Conservation (phyloP, 1,140 invertebrate genomes). For the Melitaea cinxia region DNA sequence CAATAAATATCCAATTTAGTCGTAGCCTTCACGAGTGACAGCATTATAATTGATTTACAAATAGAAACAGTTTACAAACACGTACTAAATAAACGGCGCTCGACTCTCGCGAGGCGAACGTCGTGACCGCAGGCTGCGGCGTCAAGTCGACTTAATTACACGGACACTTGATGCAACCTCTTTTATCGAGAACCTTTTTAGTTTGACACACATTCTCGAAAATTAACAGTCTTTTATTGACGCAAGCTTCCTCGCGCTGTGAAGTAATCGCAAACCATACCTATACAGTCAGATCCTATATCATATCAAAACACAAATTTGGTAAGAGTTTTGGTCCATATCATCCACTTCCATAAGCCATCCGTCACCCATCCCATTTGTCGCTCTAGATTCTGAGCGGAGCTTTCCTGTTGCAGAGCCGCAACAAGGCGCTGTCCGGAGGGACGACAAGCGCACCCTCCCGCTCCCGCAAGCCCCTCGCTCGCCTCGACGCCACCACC, state of each 20-base stretch:
- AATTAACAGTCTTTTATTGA: background rate
- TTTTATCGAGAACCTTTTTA: slow-evolving; percentile 17
- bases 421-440: slow-evolving; percentile 73
- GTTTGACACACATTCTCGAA: slow-evolving; percentile 15
- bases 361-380: slow-evolving; percentile 32
- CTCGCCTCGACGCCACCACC: slow-evolving; percentile 70
- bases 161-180: slow-evolving; percentile 14
- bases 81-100: background rate
- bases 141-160: background rate
- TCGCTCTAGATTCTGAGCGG: slow-evolving; percentile 53
- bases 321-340: background rate
- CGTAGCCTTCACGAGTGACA: background rate
- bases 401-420: slow-evolving; percentile 80
- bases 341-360: slow-evolving; percentile 25
- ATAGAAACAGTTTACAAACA: slow-evolving; percentile 7
- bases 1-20: background rate
- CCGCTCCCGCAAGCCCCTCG: slow-evolving; percentile 51
- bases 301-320: background rate
- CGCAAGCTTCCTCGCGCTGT: background rate
- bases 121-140: background rate
- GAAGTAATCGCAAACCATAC: too few relatives aligned
- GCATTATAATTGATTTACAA: slow-evolving; percentile 3
- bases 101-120: background rate
- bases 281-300: background rate
- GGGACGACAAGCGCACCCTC: slow-evolving; percentile 37